These are phyloP conservation scores for Branchellion lobata DNA, from an alignment of 2,888 invertebrate species.

Conservation along the genomic window DNA sequence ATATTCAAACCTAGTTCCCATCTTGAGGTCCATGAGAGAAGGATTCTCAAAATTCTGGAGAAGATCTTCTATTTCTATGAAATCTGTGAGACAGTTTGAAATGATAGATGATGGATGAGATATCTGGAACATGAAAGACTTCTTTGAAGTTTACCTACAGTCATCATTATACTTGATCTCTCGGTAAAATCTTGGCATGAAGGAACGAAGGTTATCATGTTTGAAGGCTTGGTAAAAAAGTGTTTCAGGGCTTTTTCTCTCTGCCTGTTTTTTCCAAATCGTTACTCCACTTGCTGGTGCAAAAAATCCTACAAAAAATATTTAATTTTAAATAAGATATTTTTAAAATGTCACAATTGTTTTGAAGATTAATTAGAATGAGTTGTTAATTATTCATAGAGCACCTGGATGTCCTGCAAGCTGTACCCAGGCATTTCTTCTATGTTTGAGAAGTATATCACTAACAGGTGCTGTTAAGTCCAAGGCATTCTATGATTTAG, in stretches of 20 bases:
- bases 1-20: slow-evolving; percentile 82
- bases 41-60: slow-evolving; percentile 86
- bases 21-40: slow-evolving; percentile 94
- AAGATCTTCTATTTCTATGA: slow-evolving; percentile 92
- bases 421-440: slow-evolving; percentile 76
- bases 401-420: slow-evolving; percentile 76
- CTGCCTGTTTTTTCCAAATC: slow-evolving; percentile 83
- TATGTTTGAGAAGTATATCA: slow-evolving; percentile 72
- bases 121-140: not conserved
- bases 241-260: slow-evolving; percentile 64
- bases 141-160: slow-evolving; percentile 56
- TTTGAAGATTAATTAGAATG: no score
- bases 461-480: slow-evolving; percentile 87
- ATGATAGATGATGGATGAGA: not conserved
- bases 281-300: slow-evolving; percentile 89
- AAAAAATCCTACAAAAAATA: slow-evolving; percentile 84
- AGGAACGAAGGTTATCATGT: slow-evolving; percentile 72
- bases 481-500: slow-evolving; percentile 76
- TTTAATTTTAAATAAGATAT: no score
- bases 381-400: not conserved
- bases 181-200: slow-evolving; percentile 81
- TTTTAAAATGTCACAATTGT: no score
- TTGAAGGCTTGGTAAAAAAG: slow-evolving; percentile 74
- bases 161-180: slow-evolving; percentile 67
- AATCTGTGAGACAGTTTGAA: slow-evolving; percentile 66